Percentiles rank a stretch among this genome's conserved stretches.
Conservation (phyloP, 2,888 invertebrate genomes). For the Boloria euphrosyne region DNA sequence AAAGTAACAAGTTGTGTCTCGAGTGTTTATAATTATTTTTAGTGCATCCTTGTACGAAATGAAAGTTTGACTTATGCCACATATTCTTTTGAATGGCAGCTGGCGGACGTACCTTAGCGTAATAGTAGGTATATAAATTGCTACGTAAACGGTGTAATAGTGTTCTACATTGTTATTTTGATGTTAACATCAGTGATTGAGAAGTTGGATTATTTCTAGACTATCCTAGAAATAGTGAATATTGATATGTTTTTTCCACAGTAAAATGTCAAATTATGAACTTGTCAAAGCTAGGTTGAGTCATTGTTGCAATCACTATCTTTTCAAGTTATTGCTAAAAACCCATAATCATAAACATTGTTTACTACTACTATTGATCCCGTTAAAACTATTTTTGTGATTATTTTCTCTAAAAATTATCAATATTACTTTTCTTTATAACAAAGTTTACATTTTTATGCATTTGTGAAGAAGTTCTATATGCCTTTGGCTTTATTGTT, state of each 20-base stretch:
- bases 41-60: slow-evolving; percentile 81
- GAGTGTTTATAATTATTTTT: slow-evolving; percentile 79
- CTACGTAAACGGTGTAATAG: slow-evolving; percentile 63
- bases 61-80: slow-evolving; percentile 83
- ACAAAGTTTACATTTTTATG: slow-evolving; percentile 6
- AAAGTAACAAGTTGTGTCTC: slow-evolving; percentile 54
- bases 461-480: slow-evolving; percentile 25
- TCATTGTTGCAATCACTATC: slow-evolving; percentile 72
- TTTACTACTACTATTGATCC: slow-evolving; percentile 43
- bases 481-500: slow-evolving; percentile 44
- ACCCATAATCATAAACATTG: slow-evolving; percentile 52
- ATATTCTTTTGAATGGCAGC: slow-evolving; percentile 82
- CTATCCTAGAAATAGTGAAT: slow-evolving; percentile 54
- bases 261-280: slow-evolving; percentile 78
- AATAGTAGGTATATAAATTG: slow-evolving; percentile 69
- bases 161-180: slow-evolving; percentile 57
- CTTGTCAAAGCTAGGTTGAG: slow-evolving; percentile 81
- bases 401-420: slow-evolving; percentile 8
- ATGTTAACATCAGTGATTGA: slow-evolving; percentile 49
- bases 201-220: slow-evolving; percentile 54
- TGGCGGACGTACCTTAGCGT: slow-evolving; percentile 78
- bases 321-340: slow-evolving; percentile 54
- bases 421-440: slow-evolving; percentile 13
- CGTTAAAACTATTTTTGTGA: slow-evolving; percentile 2
- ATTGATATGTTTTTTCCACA: slow-evolving; percentile 70